Evolutionary conservation across 2,797 vertebrate species (phyloP).

Genomic region (Mycteria americana): DNA sequence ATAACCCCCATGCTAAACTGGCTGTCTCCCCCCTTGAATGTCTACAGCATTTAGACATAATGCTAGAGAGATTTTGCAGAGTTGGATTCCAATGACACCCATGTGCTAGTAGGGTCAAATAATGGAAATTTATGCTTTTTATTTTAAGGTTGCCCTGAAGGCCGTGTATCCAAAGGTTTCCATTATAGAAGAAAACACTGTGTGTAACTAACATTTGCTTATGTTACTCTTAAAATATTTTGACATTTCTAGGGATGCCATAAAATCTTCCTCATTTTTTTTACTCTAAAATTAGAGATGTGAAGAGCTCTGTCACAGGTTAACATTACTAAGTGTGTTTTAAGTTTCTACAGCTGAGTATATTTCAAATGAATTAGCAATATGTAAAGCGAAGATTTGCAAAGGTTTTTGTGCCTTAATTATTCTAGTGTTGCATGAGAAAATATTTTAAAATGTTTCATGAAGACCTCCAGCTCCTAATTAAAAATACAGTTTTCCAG

Average conservation of each 20-base stretch:
- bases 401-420: neutral
- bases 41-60: neutral
- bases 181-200: neutral
- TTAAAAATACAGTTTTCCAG: neutral
- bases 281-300: neutral
- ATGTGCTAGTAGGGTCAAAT: neutral
- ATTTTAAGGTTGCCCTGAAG: neutral
- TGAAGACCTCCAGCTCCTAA: neutral
- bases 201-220: neutral
- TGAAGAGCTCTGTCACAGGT: neutral
- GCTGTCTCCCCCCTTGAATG: neutral
- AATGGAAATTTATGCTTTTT: neutral
- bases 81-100: neutral
- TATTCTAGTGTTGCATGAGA: neutral
- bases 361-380: neutral
- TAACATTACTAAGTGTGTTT: neutral
- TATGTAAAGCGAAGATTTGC: neutral
- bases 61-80: neutral
- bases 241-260: neutral
- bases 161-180: neutral
- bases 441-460: neutral
- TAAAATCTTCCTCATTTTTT: neutral
- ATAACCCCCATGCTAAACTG: neutral
- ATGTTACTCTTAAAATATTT: neutral
- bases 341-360: neutral